Percentiles rank a stretch among this genome's conserved stretches.
Conservation (phyloP, 2,888 invertebrate species). For the Tetheella fluctuosa region DNA sequence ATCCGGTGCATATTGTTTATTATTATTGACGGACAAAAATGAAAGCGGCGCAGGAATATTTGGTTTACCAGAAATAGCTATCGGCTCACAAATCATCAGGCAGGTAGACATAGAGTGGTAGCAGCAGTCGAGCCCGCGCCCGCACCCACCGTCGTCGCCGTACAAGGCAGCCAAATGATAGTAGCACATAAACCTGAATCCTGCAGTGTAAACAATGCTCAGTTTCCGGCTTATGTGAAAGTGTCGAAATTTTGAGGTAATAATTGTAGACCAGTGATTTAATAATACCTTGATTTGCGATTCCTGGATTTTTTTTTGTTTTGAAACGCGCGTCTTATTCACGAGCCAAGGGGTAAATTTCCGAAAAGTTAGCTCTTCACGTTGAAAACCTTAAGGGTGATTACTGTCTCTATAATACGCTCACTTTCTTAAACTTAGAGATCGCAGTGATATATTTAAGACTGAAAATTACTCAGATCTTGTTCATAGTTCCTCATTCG, state of each 20-base stretch:
- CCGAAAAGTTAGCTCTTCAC: too few relatives aligned
- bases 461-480: too few relatives aligned
- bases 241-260: slow-evolving; percentile 33
- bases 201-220: slow-evolving; percentile 47
- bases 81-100: slow-evolving; percentile 69
- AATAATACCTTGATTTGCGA: too few relatives aligned
- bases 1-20: slow-evolving; percentile 70
- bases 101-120: slow-evolving; percentile 57
- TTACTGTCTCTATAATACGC: too few relatives aligned
- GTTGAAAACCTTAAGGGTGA: too few relatives aligned
- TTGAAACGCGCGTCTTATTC: too few relatives aligned
- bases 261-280: background rate
- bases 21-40: slow-evolving; percentile 66
- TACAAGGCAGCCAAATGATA: slow-evolving; percentile 25
- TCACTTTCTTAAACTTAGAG: too few relatives aligned
- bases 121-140: slow-evolving; percentile 16
- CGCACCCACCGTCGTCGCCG: background rate
- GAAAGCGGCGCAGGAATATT: slow-evolving; percentile 73
- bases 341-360: too few relatives aligned
- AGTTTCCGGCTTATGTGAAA: slow-evolving; percentile 55
- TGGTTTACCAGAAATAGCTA: slow-evolving; percentile 76
- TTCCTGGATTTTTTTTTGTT: too few relatives aligned
- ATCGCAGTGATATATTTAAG: too few relatives aligned
- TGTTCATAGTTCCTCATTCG: too few relatives aligned
- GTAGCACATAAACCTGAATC: slow-evolving; percentile 68